Percentiles rank a stretch among this genome's conserved stretches.
Conservation (phyloP, 2,113 vertebrate genomes). For the Eulemur rufifrons region DNA sequence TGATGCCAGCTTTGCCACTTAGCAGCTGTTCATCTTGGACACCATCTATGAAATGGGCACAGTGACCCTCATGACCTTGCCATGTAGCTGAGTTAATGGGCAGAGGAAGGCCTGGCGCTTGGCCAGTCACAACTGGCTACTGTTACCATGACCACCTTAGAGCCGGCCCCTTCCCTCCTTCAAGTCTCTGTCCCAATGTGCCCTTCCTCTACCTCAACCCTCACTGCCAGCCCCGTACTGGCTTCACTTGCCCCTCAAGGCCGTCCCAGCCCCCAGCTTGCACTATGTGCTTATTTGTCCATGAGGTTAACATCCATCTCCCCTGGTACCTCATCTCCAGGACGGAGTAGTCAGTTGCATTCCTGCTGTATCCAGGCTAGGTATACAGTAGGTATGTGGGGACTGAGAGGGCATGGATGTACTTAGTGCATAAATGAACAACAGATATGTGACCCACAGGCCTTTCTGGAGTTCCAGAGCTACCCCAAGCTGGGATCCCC, state of each 20-base stretch:
- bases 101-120: background rate
- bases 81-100: rapidly evolving
- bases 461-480: background rate
- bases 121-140: background rate
- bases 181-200: background rate
- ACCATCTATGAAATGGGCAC: background rate
- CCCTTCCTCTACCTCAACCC: background rate
- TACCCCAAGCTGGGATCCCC: background rate
- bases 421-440: background rate
- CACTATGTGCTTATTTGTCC: background rate
- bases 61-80: background rate
- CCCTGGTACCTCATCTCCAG: background rate
- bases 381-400: background rate
- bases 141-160: rapidly evolving
- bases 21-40: background rate
- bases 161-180: background rate
- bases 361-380: background rate
- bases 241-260: background rate
- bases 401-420: rapidly evolving
- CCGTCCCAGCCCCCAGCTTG: background rate
- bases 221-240: background rate
- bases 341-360: rapidly evolving
- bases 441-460: rapidly evolving
- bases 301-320: rapidly evolving
- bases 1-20: background rate